Base-by-base conservation (phyloP, 2,888 invertebrate species). In the Euproctis similis region DNA sequence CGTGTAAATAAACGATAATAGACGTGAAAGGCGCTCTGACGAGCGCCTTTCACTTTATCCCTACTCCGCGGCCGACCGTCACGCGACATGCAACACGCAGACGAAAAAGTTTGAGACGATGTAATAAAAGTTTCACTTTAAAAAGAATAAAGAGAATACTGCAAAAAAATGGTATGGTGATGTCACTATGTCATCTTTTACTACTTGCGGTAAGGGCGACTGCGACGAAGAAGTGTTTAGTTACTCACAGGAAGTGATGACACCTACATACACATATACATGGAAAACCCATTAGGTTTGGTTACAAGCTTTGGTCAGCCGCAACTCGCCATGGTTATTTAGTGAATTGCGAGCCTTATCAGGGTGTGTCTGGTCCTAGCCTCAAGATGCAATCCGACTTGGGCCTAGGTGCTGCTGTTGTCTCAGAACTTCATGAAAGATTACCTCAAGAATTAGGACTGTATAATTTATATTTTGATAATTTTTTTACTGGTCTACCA, bases 121-220 rank as follows among this genome's bases (percentile, higher is more conserved):
- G n/a, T n/a, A n/a, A n/a, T n/a, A n/a, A n/a, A n/a, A n/a, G n/a
- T n/a, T n/a, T n/a, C n/a, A n/a, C n/a, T n/a, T n/a, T n/a, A n/a
- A 27, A 31, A 23, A 27, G 31, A 31, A 31, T 26, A 22, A 31
- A 26, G 22, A 19, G 5, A 12, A 21, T 24, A 24, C 24, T 6
- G 19, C 27, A 31, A 13, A 19, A 26, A 14, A 31, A 27, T 34
- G 23, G 30, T 18, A 18, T n/a, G n/a, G n/a, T n/a, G n/a, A n/a
- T n/a, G n/a, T n/a, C n/a, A n/a, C 5, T 23, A 12, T 12, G 12
- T 12, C 12, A 23, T 7, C 12, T 8, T 12, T 23, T 23, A 12
- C 22, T 12, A 11, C 22, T 23, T 23, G 22, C 8, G 22, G 22
- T 7, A 12, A 23, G 8, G 22, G 12, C 8, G 22, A 23, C 12